Conservation (phyloP, 2,888 invertebrate species). For the Tiliacea citrago region DNA sequence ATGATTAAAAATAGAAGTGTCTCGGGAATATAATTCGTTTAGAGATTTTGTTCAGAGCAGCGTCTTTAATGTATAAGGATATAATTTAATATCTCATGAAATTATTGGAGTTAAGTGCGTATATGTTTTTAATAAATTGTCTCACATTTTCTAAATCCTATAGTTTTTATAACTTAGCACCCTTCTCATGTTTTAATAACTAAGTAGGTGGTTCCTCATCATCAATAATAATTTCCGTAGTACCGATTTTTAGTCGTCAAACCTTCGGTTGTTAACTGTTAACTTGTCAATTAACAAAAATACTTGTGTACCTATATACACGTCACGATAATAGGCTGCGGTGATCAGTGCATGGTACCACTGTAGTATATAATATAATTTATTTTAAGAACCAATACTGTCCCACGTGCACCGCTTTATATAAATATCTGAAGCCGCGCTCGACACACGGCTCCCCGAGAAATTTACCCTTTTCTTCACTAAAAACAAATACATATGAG, state of each 20-base stretch:
- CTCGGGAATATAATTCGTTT: slow-evolving; percentile 46
- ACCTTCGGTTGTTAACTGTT: no score
- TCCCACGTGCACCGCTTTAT: slow-evolving; percentile 69
- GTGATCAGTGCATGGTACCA: slow-evolving; percentile 38
- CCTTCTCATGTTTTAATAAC: not conserved
- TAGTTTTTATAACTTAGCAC: slow-evolving; percentile 1
- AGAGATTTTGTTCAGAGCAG: slow-evolving; percentile 32
- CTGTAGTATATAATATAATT: slow-evolving; percentile 50
- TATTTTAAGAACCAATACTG: slow-evolving; percentile 57
- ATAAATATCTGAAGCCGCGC: slow-evolving; percentile 63
- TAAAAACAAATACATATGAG: slow-evolving; percentile 72
- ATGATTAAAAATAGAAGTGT: slow-evolving; percentile 66
- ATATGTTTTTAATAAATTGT: slow-evolving; percentile 16
- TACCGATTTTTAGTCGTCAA: not conserved
- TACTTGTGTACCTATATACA: no score
- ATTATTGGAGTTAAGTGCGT: slow-evolving; percentile 27
- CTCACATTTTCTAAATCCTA: not conserved
- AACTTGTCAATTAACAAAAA: not conserved
- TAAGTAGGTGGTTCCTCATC: not conserved
- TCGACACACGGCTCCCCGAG: slow-evolving; percentile 64
- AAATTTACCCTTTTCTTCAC: slow-evolving; percentile 75
- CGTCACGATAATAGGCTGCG: slow-evolving; percentile 1
- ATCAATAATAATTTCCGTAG: not conserved
- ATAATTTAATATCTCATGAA: slow-evolving; percentile 44
- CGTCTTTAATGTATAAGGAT: slow-evolving; percentile 17